These are phyloP conservation scores for Marmota flaviventris DNA, from an alignment of 2,113 vertebrate species.

Conservation along the genomic window DNA sequence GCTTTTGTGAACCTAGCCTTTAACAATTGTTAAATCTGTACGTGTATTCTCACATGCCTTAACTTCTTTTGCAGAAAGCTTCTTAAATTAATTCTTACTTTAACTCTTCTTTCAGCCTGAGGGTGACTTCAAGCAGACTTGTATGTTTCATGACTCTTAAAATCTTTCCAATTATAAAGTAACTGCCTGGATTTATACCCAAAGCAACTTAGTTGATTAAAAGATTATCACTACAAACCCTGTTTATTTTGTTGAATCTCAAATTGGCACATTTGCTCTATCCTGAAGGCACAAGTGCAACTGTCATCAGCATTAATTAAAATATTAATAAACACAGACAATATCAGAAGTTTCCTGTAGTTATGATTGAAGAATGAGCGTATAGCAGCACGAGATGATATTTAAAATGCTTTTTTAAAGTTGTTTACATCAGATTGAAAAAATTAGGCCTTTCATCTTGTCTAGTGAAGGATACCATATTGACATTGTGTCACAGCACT, in stretches of 20 bases:
- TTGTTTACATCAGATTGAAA: constrained; percentile 5
- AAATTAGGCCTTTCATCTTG: background rate
- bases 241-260: constrained; percentile 63
- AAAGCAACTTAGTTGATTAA: constrained; percentile 68
- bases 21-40: background rate
- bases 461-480: background rate
- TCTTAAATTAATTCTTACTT: constrained; percentile 72
- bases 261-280: constrained; percentile 57
- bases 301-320: constrained; percentile 62
- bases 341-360: constrained; percentile 11
- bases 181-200: constrained; percentile 64
- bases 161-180: constrained; percentile 68
- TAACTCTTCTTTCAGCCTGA: constrained; percentile 59
- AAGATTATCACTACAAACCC: constrained; percentile 41
- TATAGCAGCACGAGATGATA: constrained; percentile 23
- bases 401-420: constrained; percentile 20
- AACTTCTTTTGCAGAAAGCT: constrained; percentile 15
- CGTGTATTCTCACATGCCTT: background rate
- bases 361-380: constrained; percentile 44
- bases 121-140: constrained; percentile 39
- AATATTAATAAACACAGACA: constrained; percentile 61
- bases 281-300: background rate
- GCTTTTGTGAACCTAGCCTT: constrained; percentile 34
- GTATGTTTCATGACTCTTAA: constrained; percentile 60
- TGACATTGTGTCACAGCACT: background rate